Base-by-base conservation (phyloP, 2,797 vertebrate species). In the Neosilurus hyrtlii region DNA sequence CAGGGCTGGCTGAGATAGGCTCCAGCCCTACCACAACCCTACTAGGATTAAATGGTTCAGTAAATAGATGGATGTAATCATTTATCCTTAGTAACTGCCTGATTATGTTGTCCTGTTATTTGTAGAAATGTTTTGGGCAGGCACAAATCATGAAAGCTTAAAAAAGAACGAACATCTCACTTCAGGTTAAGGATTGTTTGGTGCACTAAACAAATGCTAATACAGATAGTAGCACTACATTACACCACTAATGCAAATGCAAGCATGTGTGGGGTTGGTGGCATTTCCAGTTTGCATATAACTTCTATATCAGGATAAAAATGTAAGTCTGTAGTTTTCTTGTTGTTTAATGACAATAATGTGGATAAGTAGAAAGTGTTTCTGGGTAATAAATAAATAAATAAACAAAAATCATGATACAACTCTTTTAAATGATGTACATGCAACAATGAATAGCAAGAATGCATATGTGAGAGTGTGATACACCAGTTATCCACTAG, bases 251-350 rank as follows among this genome's bases (percentile, higher is more conserved):
- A 61, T 59, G 56, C 73, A 75, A 75, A 75, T 37, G 56, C 30
- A 57, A 11, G 15, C 14, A 15, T 18, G 54, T 35, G 18, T 22
- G 35, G 54, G 54, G 30, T 59, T 59, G 54, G 10, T 30, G 72
- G 26, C 4, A 74, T 74, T 74, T 74, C n/a, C 24, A 73, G 51
- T 57, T 74, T 75, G 73, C 30, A 43, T 76, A 56, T 73, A 3
- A 56, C 54, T 54, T 72, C 24, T 56, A 26, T 9, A 56, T 15
- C 12, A 14, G 6, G 68, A 71, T n/a, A 71, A 52, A 51, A 59
- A 30, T 52, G 49, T 52, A 11, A 12, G 12, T 71, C 68, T 52
- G 2, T 15, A 71, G 11, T 1, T 71, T 51, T 71, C 11, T 24
- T 24, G 49, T 15, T 52, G 68, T 54, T 7, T 54, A 52, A 26